Percentiles rank a stretch among this genome's conserved stretches.
These are phyloP conservation scores for Daphoenositta chrysoptera DNA, from an alignment of 2,113 vertebrate species.

Conservation along the genomic window DNA sequence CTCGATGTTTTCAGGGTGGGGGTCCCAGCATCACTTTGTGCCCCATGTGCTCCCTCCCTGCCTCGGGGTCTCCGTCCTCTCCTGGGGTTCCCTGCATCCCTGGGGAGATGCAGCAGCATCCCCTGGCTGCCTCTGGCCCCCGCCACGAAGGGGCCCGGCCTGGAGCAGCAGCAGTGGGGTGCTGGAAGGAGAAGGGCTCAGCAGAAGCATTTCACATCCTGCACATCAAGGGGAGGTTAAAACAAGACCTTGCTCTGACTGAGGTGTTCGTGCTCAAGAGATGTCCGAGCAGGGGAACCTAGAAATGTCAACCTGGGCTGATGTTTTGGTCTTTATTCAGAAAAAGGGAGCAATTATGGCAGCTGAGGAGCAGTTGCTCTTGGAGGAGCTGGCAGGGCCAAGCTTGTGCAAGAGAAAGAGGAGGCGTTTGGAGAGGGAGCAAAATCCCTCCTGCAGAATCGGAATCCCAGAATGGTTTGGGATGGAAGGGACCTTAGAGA, in stretches of 20 bases:
- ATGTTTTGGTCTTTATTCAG: background rate
- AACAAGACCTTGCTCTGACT: background rate
- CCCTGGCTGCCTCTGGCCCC: background rate
- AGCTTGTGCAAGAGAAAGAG: background rate
- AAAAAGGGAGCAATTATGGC: background rate
- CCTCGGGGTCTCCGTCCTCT: background rate
- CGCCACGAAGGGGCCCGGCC: rapidly evolving
- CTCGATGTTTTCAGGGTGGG: rapidly evolving
- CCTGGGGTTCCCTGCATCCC: background rate
- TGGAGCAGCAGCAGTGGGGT: background rate
- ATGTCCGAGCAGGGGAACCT: background rate
- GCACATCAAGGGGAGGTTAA: background rate
- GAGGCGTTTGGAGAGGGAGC: background rate
- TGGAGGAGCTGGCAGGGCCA: background rate
- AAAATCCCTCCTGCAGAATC: background rate
- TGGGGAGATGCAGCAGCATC: background rate
- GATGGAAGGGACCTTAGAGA: background rate
- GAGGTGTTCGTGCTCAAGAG: rapidly evolving
- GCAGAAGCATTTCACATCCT: background rate
- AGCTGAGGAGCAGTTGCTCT: background rate
- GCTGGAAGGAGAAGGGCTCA: background rate
- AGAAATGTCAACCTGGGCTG: background rate
- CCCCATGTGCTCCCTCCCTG: background rate
- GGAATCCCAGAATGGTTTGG: background rate
- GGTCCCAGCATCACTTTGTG: background rate